These are phyloP conservation scores for Melanotaenia pygmaea DNA, from an alignment of 2,797 vertebrate genomes.

Conservation along the genomic window DNA sequence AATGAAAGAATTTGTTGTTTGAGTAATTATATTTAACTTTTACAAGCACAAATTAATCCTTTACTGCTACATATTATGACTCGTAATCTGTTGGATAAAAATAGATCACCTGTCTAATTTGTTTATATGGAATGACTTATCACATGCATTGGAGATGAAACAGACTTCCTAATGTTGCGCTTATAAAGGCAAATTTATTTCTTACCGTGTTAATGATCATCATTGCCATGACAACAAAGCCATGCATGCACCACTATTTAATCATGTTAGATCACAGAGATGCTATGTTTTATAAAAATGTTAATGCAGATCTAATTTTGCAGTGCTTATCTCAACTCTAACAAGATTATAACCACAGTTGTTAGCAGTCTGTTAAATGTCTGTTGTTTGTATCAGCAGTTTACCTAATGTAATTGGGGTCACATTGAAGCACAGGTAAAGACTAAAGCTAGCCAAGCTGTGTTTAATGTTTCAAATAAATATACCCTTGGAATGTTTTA, in stretches of 20 bases:
- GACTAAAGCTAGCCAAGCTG: slow-evolving; percentile 55
- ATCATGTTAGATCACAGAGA: slow-evolving; percentile 25
- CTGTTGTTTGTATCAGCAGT: slow-evolving; percentile 67
- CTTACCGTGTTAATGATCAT: slow-evolving; percentile 7
- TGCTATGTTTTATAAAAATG: slow-evolving; percentile 14
- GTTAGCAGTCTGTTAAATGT: slow-evolving; percentile 61
- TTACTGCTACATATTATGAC: neutral
- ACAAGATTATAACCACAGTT: slow-evolving; percentile 23
- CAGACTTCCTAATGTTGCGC: slow-evolving; percentile 3
- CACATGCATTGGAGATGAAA: slow-evolving; percentile 18
- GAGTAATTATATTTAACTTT: slow-evolving; percentile 8
- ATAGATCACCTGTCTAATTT: slow-evolving; percentile 11
- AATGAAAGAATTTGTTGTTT: neutral
- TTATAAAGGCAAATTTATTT: slow-evolving; percentile 22
- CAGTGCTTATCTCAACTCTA: neutral
- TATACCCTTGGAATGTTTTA: slow-evolving; percentile 68
- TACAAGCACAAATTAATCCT: neutral
- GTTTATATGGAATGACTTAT: slow-evolving; percentile 27
- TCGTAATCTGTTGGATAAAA: slow-evolving; percentile 21
- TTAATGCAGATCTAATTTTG: slow-evolving; percentile 1
- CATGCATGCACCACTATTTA: slow-evolving; percentile 26
- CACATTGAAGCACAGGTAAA: slow-evolving; percentile 62
- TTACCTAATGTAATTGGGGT: slow-evolving; percentile 79
- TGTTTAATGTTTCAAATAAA: slow-evolving; percentile 76
- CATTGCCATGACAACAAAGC: slow-evolving; percentile 18